Base-by-base conservation (phyloP, 1,140 invertebrate genomes). In the Dendrolimus kikuchii region DNA sequence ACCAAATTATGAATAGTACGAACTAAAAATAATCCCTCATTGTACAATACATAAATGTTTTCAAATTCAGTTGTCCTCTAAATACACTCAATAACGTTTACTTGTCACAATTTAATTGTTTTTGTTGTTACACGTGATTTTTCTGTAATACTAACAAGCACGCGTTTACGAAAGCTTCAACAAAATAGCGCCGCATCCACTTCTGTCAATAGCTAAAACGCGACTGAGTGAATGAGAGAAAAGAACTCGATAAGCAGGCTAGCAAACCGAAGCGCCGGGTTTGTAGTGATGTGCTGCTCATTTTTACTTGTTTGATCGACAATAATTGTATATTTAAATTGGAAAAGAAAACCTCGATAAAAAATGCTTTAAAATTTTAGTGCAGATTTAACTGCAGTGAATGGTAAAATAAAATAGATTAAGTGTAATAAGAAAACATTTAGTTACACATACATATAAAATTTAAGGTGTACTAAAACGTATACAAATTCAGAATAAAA, bases 191-290 rank as follows among this genome's bases (percentile, higher is more conserved):
- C 23, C 62, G 47, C 46, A 23, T 3, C 23, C 23, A 23, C 23
- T 23, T 23, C 23, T 23, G 1, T 23, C 23, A 23, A 23, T 23
- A 3, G 23, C 23, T 23, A 23, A 23, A 23, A 23, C 23, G 23
- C 53, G 51, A 50, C 38, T 54, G 50, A 58, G 63, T 59, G 71
- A 68, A 65, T 51, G 63, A 69, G 59, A 67, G 59, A 60, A 66
- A 69, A 54, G 61, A 60, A 52, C 44, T 59, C 64, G 59, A 53
- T 60, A 60, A 75, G 68, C 56, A 62, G n/a, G n/a, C n/a, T n/a
- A 71, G 64, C 51, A 43, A 68, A 66, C 64, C 23, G 23, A 23
- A 23, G 23, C 23, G 23, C 23, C 23, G 23, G 23, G 23, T 23
- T 23, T 23, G 23, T 23, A 23, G 23, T 23, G 23, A 23, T 23